A percentile compares a stretch with the other conserved stretches of the same genome.
Conservation (phyloP, 2,888 invertebrate genomes). For the Torymus tubicola region DNA sequence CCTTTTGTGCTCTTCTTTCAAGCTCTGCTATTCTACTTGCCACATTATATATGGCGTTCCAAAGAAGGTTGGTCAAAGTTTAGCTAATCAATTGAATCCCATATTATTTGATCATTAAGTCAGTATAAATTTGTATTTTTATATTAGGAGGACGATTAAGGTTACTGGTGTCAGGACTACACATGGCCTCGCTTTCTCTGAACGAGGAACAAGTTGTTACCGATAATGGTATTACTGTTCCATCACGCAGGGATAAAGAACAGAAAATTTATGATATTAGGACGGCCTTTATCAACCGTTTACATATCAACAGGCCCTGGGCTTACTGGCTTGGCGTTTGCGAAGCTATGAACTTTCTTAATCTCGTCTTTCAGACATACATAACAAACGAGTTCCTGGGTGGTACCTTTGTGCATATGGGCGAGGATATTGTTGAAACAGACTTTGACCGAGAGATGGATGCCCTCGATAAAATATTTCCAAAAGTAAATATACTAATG, state of each 20-base stretch:
- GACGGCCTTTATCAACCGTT: slow-evolving; percentile 77
- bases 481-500: slow-evolving; percentile 80
- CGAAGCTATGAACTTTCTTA: slow-evolving; percentile 87
- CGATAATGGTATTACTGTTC: slow-evolving; percentile 76
- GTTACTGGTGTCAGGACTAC: slow-evolving; percentile 86
- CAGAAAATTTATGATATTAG: slow-evolving; percentile 75
- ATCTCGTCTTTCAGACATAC: slow-evolving; percentile 87
- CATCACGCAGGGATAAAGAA: slow-evolving; percentile 78
- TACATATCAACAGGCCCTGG: slow-evolving; percentile 87
- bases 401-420: slow-evolving; percentile 86
- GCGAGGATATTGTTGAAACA: slow-evolving; percentile 80
- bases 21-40: slow-evolving; percentile 88
- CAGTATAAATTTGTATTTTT: too few species aligned
- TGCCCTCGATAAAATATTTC: slow-evolving; percentile 87
- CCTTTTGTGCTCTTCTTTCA: slow-evolving; percentile 90
- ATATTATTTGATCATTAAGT: not conserved
- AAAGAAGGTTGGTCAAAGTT: slow-evolving; percentile 82
- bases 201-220: slow-evolving; percentile 78
- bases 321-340: slow-evolving; percentile 86
- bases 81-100: too few species aligned
- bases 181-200: slow-evolving; percentile 82
- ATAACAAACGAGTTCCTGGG: slow-evolving; percentile 86
- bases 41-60: slow-evolving; percentile 90
- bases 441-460: slow-evolving; percentile 81
- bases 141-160: slow-evolving; percentile 84